Evolutionary conservation across 2,888 invertebrate genomes (phyloP).

Genomic region (Tiphia femorata): DNA sequence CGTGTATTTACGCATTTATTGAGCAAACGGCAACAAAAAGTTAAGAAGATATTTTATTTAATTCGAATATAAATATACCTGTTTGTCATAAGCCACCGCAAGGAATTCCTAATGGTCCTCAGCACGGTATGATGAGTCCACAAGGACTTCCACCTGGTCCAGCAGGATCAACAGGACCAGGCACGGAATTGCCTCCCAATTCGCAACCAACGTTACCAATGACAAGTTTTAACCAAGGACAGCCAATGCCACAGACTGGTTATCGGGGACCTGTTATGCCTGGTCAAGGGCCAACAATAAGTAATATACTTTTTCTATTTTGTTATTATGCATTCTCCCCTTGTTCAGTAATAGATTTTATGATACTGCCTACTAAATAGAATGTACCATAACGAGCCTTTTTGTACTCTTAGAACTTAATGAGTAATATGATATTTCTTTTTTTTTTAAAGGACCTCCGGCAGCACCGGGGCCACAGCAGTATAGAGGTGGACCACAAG

Average conservation of each 20-base stretch:
- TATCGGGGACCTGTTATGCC: slow-evolving; percentile 74
- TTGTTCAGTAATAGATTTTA: too few relatives aligned
- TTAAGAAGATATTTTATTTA: neutral
- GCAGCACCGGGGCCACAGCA: slow-evolving; percentile 73
- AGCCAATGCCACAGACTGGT: slow-evolving; percentile 65
- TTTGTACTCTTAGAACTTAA: too few relatives aligned
- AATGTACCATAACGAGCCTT: too few relatives aligned
- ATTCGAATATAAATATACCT: slow-evolving; percentile 28
- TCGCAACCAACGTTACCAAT: slow-evolving; percentile 64
- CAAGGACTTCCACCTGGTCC: slow-evolving; percentile 65
- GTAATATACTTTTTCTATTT: slow-evolving; percentile 49
- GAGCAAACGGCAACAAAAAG: too few relatives aligned
- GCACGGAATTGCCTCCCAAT: slow-evolving; percentile 64
- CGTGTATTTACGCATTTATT: too few relatives aligned
- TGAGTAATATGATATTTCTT: neutral
- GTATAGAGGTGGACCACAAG: slow-evolving; percentile 70
- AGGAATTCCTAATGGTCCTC: slow-evolving; percentile 69
- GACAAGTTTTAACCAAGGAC: slow-evolving; percentile 65
- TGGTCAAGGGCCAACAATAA: slow-evolving; percentile 71
- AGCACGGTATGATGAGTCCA: slow-evolving; percentile 67
- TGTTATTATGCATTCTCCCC: neutral
- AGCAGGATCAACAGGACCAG: slow-evolving; percentile 62
- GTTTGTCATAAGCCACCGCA: slow-evolving; percentile 72
- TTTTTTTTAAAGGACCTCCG: slow-evolving; percentile 66
- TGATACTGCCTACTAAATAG: too few relatives aligned